phyloP scores from a whole-genome alignment of 2,113 vertebrate species.

The Chaetodon trifascialis region DNA sequence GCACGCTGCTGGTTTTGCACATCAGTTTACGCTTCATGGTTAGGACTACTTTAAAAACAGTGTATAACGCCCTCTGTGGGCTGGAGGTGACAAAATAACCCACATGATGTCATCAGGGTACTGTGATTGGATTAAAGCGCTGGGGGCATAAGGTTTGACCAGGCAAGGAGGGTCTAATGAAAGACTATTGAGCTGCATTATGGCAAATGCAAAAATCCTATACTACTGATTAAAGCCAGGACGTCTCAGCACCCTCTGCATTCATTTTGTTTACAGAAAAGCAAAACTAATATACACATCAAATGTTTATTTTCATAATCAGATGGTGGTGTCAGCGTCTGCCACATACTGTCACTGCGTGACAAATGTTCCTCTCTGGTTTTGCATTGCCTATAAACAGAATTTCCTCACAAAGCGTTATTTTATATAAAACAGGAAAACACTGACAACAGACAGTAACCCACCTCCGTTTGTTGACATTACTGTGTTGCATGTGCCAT shows the following conservation, averaged over 20 bases:
- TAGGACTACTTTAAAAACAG: too few relatives aligned
- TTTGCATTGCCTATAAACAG: background rate
- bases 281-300: background rate
- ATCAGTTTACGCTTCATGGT: background rate
- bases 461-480: too few relatives aligned
- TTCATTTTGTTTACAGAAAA: background rate
- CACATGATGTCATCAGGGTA: too few relatives aligned
- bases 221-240: background rate
- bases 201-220: background rate
- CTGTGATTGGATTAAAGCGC: too few relatives aligned
- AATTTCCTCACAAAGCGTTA: background rate
- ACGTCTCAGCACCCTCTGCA: background rate
- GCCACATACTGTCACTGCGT: background rate
- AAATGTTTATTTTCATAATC: background rate
- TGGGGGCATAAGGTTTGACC: background rate
- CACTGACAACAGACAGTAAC: background rate
- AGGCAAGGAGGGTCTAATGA: background rate
- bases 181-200: background rate
- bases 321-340: background rate
- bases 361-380: background rate
- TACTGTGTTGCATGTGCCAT: too few relatives aligned
- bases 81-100: too few relatives aligned
- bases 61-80: too few relatives aligned
- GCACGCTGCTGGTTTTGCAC: background rate
- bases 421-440: too few relatives aligned